Evolutionary conservation across 2,888 invertebrate genomes (phyloP), one percentile per base, ranked within the genome.

Genomic region (Luperina nickerlii): DNA sequence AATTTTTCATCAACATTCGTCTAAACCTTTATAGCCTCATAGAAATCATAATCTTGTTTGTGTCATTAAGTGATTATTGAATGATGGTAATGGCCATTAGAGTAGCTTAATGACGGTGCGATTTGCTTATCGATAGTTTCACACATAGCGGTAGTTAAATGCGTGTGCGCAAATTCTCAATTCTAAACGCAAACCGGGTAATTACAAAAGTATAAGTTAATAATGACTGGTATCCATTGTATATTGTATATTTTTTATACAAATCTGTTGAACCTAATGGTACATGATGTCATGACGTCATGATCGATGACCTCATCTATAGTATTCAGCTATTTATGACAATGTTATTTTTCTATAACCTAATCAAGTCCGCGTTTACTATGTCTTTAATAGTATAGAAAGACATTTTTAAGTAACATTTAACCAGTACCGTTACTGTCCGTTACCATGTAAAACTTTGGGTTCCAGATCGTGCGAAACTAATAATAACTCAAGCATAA

Each of bases 401-500:
- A n/a, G 0, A 27, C 7, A 3, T 54, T 24, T 70, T 51, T 51
- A 32, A 24, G 65, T 74, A 48, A 57, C 13, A 79, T 13, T 18
- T 24, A 51, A 24, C 24, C 15, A 51, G 5, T 42, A 57, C 32
- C 8, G 32, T 73, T 27, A 24, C 51, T 20, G 51, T 38, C 45
- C 11, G 32, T 73, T 27, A 24, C 51, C n/a, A 45, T 38, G 42
- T n/a, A 7, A 54, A 54, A 11, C 5, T 54, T 38, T 15, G 13
- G 62, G 67, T n/a, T n/a, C 7, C 11, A 27, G 13, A 73, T 63
- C 73, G 62, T 82, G 86, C 82, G 75, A 45, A 7, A 42, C 68
- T 13, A 82, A 82, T 13, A 73, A 82, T 11, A 32, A 38, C 3
- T 38, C 13, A 42, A 66, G 27, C 62, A 27, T 80, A 51, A 15